These are phyloP conservation scores for Melanotaenia pygmaea DNA, from an alignment of 2,797 vertebrate species.

Conservation along the genomic window DNA sequence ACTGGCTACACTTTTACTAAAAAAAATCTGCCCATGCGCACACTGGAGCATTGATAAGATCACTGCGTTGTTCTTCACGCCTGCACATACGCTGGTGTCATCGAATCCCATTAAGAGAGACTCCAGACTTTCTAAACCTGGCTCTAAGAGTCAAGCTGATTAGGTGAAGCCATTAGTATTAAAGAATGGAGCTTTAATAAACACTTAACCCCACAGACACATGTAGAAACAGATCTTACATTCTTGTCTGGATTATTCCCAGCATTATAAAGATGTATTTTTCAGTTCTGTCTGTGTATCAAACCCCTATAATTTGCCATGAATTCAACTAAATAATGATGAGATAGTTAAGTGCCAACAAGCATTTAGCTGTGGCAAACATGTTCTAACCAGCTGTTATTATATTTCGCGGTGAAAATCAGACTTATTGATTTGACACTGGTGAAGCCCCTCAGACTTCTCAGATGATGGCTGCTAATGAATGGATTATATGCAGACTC, in stretches of 20 bases:
- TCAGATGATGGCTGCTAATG: not conserved
- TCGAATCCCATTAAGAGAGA: constrained; percentile 1
- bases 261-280: not conserved
- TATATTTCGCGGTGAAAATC: not conserved
- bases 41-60: not conserved
- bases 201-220: not conserved
- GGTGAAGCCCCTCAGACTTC: not conserved
- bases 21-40: not conserved
- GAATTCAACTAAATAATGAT: not conserved
- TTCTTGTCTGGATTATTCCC: not conserved
- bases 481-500: not conserved
- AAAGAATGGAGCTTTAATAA: not conserved
- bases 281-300: not conserved
- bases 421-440: not conserved
- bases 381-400: not conserved
- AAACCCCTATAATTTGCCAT: not conserved
- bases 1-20: not conserved
- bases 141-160: constrained; percentile 7
- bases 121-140: not conserved
- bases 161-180: not conserved
- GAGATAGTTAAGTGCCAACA: not conserved
- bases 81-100: not conserved
- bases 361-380: not conserved
- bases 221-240: not conserved
- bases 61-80: not conserved